These are phyloP conservation scores for Coenonympha glycerion DNA, from an alignment of 2,888 invertebrate genomes.

Conservation along the genomic window DNA sequence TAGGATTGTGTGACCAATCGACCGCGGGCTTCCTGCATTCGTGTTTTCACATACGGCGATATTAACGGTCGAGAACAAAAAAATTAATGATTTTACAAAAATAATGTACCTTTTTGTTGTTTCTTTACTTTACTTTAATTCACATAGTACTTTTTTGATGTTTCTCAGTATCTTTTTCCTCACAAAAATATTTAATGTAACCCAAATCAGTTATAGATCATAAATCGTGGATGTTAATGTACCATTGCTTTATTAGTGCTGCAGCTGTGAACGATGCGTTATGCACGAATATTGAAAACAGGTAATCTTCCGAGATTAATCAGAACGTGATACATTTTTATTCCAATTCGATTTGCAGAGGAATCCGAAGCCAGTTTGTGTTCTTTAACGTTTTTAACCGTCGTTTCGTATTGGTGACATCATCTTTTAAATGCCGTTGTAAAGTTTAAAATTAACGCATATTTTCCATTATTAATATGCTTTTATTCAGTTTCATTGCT, in stretches of 20 bases:
- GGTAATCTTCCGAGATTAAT: slow-evolving; percentile 3
- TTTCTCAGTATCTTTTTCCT: too few species aligned
- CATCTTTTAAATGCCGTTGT: too few species aligned
- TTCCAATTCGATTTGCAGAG: background rate
- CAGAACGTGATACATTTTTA: slow-evolving; percentile 7
- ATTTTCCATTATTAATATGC: too few species aligned
- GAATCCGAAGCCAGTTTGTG: background rate
- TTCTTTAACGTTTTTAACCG: background rate
- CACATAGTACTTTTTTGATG: too few species aligned
- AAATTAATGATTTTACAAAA: too few species aligned
- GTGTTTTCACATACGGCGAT: background rate
- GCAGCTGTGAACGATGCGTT: slow-evolving; percentile 6
- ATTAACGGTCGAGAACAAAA: too few species aligned
- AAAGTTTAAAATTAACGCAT: too few species aligned
- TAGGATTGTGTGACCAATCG: slow-evolving; percentile 29
- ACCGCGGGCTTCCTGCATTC: slow-evolving; percentile 28
- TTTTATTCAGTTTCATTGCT: too few species aligned
- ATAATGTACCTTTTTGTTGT: too few species aligned
- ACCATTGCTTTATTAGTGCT: slow-evolving; percentile 23
- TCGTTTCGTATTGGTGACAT: background rate
- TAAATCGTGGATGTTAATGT: slow-evolving; percentile 16
- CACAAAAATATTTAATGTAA: too few species aligned
- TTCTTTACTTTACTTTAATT: too few species aligned
- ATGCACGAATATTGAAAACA: background rate
- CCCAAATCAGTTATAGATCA: background rate